Evolutionary conservation across 1,140 invertebrate genomes (phyloP), one percentile per base, ranked within the genome.

Genomic region (Lutraria rhynchaena): DNA sequence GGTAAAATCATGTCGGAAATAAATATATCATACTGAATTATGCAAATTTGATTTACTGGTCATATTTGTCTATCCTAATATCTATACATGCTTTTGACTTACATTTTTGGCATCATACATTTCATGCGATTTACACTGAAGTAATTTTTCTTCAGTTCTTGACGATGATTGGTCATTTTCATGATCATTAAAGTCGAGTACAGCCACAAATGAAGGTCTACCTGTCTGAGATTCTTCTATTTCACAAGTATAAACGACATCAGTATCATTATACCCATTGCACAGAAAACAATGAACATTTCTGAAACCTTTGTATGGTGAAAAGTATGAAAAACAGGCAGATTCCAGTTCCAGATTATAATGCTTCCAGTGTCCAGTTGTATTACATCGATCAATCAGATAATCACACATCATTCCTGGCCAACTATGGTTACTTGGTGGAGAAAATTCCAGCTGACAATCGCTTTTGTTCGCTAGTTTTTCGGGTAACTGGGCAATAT

Each of bases 281-380:
- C 69, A 71, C 11, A 71, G 49, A 41, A n/a, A 55, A 35, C 69
- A 71, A 17, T 71, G 69, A 31, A 71, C 22, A n/a, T 71, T 71
- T 41, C 57, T 71, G 17, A 24, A 71, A 7, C 11, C 5, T 15
- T 57, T 37, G 41, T 71, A 71, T 22, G 17, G 19, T 37, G 69
- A 55, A 0, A 31, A 35, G 33, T 71, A 71, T 5, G 69, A 71
- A 0, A 57, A n/a, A 57, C 69, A 71, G 11, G 69, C 69, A 11
- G 49, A 57, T 71, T 71, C 69, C 29, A 71, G 22, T 15, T 15
- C 13, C 1, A 3, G 5, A 33, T 71, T 51, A 27, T 37, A 55
- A 7, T 4, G 11, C 33, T 37, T 22, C 69, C 69, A 71, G 5
- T 1, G 33, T 1, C 69, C 51, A 15, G 69, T 71, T 5, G 35